Conservation (phyloP, 2,113 vertebrate species). For the Columba livia region DNA sequence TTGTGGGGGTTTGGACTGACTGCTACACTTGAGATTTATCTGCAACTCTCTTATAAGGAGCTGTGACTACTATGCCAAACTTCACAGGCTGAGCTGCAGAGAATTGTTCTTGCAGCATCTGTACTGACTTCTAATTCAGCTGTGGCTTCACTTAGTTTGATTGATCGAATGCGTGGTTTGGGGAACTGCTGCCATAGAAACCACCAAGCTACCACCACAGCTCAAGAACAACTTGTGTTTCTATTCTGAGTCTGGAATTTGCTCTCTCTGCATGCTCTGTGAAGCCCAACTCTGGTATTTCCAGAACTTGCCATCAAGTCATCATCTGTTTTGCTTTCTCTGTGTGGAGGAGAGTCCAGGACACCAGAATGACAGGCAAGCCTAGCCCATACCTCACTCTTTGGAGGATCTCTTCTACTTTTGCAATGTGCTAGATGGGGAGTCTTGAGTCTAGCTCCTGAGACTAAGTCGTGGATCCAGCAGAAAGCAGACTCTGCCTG, state of each 20-base stretch:
- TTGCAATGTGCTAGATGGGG: background rate
- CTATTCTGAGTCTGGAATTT: constrained; percentile 20
- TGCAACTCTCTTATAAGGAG: background rate
- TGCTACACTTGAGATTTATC: background rate
- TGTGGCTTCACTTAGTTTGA: background rate
- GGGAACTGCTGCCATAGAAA: constrained; percentile 14
- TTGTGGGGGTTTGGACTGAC: background rate
- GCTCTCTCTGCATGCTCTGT: background rate
- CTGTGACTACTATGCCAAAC: background rate
- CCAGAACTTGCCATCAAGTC: background rate
- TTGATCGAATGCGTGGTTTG: background rate
- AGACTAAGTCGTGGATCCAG: background rate
- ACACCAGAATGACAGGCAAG: background rate
- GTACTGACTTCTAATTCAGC: background rate
- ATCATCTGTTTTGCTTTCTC: background rate
- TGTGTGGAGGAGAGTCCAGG: background rate
- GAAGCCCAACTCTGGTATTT: background rate
- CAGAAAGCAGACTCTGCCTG: background rate
- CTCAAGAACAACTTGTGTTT: background rate
- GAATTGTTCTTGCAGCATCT: background rate
- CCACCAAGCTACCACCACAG: background rate
- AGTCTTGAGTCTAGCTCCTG: background rate
- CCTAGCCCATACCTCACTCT: background rate
- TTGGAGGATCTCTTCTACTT: background rate
- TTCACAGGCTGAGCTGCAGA: background rate